Conservation (phyloP, 1,140 invertebrate species). For the Pseudomyrmex cubaensis region DNA sequence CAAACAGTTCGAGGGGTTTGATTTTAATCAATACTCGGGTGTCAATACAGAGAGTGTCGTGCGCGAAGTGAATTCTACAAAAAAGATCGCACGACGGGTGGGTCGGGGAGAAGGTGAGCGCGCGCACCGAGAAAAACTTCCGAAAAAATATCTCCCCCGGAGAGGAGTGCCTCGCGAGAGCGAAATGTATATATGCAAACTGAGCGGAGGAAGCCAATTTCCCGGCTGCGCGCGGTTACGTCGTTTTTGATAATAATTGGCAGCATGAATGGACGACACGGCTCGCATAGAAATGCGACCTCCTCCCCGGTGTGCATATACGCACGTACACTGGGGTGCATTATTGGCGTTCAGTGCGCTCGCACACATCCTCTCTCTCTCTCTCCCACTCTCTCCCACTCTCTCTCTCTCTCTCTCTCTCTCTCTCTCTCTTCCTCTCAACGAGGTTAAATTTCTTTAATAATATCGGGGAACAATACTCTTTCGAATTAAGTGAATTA, state of each 20-base stretch:
- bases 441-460: no score
- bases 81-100: constrained; percentile 34
- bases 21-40: constrained; percentile 21
- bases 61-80: neutral
- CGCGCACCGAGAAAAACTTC: constrained; percentile 56
- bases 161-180: constrained; percentile 27
- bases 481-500: no score
- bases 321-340: no score
- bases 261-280: constrained; percentile 74
- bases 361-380: no score
- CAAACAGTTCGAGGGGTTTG: neutral
- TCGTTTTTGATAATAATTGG: constrained; percentile 78
- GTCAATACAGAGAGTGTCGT: neutral
- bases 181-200: constrained; percentile 50
- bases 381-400: no score
- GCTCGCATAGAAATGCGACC: constrained; percentile 60
- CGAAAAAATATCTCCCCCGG: constrained; percentile 8
- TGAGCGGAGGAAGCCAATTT: constrained; percentile 70
- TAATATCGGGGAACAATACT: no score
- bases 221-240: constrained; percentile 65
- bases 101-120: neutral
- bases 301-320: no score
- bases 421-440: no score
- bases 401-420: no score
- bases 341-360: no score